Base-by-base conservation (phyloP, 2,113 vertebrate genomes). In the Hylia prasina region DNA sequence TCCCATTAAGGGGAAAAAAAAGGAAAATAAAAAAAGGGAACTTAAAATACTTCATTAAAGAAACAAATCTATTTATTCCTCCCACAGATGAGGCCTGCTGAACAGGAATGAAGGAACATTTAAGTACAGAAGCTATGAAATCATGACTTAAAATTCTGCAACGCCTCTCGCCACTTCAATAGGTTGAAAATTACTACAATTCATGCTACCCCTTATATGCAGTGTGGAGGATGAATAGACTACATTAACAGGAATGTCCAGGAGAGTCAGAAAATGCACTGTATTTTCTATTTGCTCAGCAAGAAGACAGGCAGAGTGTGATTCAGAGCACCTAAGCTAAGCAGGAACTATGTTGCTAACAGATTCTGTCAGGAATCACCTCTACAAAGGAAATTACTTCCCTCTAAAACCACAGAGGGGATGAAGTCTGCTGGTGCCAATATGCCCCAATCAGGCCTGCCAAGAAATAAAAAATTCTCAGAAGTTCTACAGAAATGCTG, bases 281-380 rank as follows among this genome's bases (percentile, higher is more conserved):
- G 9, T 73, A 70, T 58, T 90, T 24, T 80, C 45, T 64, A 24
- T 25, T 70, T 91, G 61, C 68, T 56, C 51, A 73, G n/a, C 82
- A 89, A 79, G 28, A 51, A 48, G 48, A 56, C 3, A 30, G 31
- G n/a, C 21, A 50, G 53, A 68, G 23, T 13, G 30, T 0, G 0
- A 51, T 76, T 80, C 53, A 60, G 39, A 45, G 37, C 35, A 87
- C n/a, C 45, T 28, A 71, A 80, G 40, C 19, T 57, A 64, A 57
- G 31, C 21, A 72, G 54, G 72, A 83, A 33, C 23, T 35, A 60
- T 22, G 8, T 1, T 77, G 50, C n/a, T 64, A 58, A 48, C 23
- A 17, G 40, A 54, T 37, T 60, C 33, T 76, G 37, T 39, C 78
- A 72, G 17, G 35, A 94, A 65, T 70, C 25, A 66, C 42, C 23